A percentile compares a stretch with the other conserved stretches of the same genome.
Evolutionary conservation across 2,797 vertebrate species (phyloP).

Genomic region (Eulemur mongoz): DNA sequence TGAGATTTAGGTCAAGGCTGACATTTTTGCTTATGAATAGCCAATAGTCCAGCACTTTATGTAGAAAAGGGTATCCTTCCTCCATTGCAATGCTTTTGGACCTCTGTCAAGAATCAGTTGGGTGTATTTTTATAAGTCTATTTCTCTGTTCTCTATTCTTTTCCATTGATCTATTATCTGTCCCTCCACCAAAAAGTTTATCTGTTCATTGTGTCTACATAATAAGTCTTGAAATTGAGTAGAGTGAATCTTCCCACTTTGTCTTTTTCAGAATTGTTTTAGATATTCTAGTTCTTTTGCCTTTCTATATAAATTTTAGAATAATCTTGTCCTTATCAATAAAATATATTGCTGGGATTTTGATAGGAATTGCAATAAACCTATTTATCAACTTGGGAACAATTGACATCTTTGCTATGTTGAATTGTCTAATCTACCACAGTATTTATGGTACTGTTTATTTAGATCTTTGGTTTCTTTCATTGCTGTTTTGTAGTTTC

Average conservation of each 20-base stretch:
- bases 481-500: neutral
- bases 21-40: neutral
- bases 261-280: neutral
- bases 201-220: neutral
- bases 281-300: neutral
- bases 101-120: neutral
- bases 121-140: neutral
- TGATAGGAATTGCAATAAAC: neutral
- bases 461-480: neutral
- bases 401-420: neutral
- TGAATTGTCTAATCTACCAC: neutral
- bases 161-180: neutral
- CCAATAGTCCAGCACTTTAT: neutral
- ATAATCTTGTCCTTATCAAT: neutral
- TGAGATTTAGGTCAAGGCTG: neutral
- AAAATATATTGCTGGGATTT: neutral
- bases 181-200: neutral
- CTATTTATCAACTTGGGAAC: neutral
- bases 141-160: neutral
- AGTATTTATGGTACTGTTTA: neutral
- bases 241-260: neutral
- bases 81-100: neutral
- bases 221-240: neutral
- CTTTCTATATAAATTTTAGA: neutral
- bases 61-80: neutral